These are phyloP conservation scores for Chaunax sp. DNA, from an alignment of 2,797 vertebrate species.

Conservation along the genomic window DNA sequence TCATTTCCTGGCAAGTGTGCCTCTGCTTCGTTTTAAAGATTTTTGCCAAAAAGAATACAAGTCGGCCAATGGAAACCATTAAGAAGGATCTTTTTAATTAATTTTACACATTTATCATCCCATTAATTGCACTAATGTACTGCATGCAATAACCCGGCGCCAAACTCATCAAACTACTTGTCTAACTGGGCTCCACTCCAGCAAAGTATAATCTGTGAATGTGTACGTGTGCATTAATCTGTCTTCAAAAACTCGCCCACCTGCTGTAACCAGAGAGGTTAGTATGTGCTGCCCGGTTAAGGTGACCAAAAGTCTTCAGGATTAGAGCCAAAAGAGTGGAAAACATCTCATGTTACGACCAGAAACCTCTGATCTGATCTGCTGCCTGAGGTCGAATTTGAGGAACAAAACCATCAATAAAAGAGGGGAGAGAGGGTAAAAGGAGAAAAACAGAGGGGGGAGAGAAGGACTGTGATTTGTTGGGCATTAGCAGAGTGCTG, in stretches of 20 bases:
- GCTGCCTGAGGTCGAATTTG: constrained; percentile 55
- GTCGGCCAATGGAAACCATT: constrained; percentile 5
- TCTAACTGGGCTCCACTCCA: constrained; percentile 36
- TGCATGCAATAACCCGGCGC: constrained; percentile 24
- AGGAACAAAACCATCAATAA: constrained; percentile 68
- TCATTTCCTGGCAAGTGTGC: constrained; percentile 4
- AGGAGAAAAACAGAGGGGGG: constrained; percentile 35
- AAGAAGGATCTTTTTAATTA: constrained; percentile 13
- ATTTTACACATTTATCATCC: constrained; percentile 23
- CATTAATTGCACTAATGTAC: constrained; percentile 36
- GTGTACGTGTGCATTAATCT: constrained; percentile 42
- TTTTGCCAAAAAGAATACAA: constrained; percentile 15
- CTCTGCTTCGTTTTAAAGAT: constrained; percentile 26
- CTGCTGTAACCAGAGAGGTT: constrained; percentile 49
- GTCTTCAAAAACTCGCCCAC: constrained; percentile 41
- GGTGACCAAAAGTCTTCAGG: constrained; percentile 29
- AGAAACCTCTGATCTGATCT: constrained; percentile 50
- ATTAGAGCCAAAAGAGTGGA: constrained; percentile 41
- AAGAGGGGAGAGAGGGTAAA: constrained; percentile 33
- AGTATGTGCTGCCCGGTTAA: constrained; percentile 27
- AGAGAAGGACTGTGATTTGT: constrained; percentile 67
- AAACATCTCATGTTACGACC: constrained; percentile 54
- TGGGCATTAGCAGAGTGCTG: constrained; percentile 50
- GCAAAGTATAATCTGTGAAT: constrained; percentile 23
- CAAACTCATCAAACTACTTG: constrained; percentile 35